Percentiles rank a stretch among this genome's conserved stretches.
phyloP scores from a whole-genome alignment of 1,140 invertebrate species.

The Drosophila sucinea region DNA sequence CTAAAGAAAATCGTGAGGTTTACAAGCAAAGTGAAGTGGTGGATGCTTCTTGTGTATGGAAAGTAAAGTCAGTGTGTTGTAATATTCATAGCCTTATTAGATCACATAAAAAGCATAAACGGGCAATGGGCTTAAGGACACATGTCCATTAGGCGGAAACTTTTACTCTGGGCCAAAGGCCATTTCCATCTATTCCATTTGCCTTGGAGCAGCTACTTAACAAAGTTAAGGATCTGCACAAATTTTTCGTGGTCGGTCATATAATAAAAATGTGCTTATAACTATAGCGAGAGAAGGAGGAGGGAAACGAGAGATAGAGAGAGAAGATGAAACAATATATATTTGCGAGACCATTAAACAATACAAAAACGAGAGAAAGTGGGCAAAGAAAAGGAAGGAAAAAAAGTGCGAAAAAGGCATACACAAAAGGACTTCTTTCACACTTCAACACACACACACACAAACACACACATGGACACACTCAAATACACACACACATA shows the following conservation, averaged over 20 bases:
- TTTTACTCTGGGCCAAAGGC: neutral
- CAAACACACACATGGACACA: conserved; percentile 22
- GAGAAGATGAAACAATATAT: conserved; percentile 57
- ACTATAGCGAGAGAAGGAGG: neutral
- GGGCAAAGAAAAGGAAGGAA: conserved; percentile 30
- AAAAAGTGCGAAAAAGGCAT: conserved; percentile 6
- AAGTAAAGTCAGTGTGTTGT: neutral
- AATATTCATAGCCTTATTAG: neutral
- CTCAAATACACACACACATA: conserved; percentile 29
- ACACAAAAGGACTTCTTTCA: conserved; percentile 13
- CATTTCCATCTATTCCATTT: conserved; percentile 20
- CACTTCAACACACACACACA: conserved; percentile 27
- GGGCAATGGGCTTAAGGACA: neutral
- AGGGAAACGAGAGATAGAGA: neutral
- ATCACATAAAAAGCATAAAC: conserved; percentile 1
- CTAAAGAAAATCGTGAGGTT: neutral
- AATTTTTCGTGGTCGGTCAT: conserved; percentile 42
- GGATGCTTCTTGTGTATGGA: too few relatives aligned
- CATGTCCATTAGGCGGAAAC: neutral
- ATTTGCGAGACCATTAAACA: conserved; percentile 77
- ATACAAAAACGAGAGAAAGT: neutral
- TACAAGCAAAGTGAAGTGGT: neutral
- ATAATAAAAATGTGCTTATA: conserved; percentile 35
- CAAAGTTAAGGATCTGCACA: conserved; percentile 66
- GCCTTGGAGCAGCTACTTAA: conserved; percentile 55